Percentiles rank a stretch among this genome's conserved stretches.
Conservation (phyloP, 2,113 vertebrate species). For the Anhinga rufa region DNA sequence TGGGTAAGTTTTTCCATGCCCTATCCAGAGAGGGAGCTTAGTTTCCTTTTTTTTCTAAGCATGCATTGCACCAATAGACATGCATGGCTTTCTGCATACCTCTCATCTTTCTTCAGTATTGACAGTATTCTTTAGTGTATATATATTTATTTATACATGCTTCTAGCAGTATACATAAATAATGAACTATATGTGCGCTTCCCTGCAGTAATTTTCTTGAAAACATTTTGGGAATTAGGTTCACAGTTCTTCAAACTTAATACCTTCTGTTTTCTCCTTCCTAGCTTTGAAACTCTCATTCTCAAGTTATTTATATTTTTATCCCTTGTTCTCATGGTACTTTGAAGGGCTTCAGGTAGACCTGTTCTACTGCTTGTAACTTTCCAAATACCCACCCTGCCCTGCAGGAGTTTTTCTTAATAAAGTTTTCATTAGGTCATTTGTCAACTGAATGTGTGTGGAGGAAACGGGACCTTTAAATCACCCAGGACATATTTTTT, state of each 20-base stretch:
- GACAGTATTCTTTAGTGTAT: background rate
- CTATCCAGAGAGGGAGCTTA: background rate
- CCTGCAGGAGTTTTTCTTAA: background rate
- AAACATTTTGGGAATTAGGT: background rate
- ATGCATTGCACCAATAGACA: background rate
- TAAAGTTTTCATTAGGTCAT: background rate
- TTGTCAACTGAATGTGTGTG: background rate
- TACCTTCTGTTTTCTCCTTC: background rate
- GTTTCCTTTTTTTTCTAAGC: background rate
- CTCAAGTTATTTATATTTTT: background rate
- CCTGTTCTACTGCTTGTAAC: background rate
- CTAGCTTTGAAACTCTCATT: background rate
- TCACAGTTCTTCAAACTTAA: background rate
- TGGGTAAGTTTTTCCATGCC: background rate
- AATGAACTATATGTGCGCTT: background rate
- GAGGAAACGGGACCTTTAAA: background rate
- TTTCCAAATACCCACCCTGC: background rate
- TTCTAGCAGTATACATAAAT: background rate
- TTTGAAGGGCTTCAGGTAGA: background rate
- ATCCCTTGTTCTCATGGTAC: fast-evolving
- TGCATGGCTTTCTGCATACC: background rate
- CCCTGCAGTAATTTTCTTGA: background rate
- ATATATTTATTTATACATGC: background rate
- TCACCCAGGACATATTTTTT: background rate
- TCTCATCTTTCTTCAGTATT: background rate